Percentiles rank a stretch among this genome's conserved stretches.
phyloP scores from a whole-genome alignment of 2,797 vertebrate species.

The Varecia variegata region DNA sequence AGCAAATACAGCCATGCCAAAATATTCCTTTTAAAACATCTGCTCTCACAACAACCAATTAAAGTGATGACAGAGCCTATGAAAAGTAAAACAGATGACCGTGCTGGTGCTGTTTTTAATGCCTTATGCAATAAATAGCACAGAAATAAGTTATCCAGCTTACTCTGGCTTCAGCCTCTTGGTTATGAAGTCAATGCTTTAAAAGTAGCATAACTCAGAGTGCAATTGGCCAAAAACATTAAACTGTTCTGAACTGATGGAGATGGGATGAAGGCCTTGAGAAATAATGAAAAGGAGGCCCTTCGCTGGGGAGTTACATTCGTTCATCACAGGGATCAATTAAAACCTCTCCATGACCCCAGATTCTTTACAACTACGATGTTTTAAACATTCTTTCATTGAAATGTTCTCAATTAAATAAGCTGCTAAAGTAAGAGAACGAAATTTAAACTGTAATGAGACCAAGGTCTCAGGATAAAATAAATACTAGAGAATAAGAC shows the following conservation, averaged over 20 bases:
- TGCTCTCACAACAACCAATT: slow-evolving; percentile 29
- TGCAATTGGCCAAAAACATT: background rate
- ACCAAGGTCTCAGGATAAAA: slow-evolving; percentile 43
- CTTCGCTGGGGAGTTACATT: background rate
- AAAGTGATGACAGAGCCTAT: slow-evolving; percentile 35
- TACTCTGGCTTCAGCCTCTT: slow-evolving; percentile 38
- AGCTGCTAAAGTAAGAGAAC: background rate
- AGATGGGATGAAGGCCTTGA: background rate
- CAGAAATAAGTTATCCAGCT: slow-evolving; percentile 18
- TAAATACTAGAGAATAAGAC: background rate
- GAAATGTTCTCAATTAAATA: slow-evolving; percentile 57
- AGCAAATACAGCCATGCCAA: slow-evolving; percentile 46
- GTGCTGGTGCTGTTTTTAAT: slow-evolving; percentile 21
- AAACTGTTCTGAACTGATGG: background rate
- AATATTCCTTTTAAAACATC: slow-evolving; percentile 62
- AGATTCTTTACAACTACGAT: background rate
- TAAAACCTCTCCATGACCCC: slow-evolving; percentile 20
- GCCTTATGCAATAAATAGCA: background rate
- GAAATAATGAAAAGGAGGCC: slow-evolving; percentile 38
- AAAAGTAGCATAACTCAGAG: background rate
- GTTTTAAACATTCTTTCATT: slow-evolving; percentile 43
- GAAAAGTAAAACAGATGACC: slow-evolving; percentile 40
- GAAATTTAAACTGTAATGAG: slow-evolving; percentile 46
- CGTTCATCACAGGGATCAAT: slow-evolving; percentile 12
- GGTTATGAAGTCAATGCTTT: background rate